phyloP scores from a whole-genome alignment of 2,113 vertebrate species.

The Vidua macroura region DNA sequence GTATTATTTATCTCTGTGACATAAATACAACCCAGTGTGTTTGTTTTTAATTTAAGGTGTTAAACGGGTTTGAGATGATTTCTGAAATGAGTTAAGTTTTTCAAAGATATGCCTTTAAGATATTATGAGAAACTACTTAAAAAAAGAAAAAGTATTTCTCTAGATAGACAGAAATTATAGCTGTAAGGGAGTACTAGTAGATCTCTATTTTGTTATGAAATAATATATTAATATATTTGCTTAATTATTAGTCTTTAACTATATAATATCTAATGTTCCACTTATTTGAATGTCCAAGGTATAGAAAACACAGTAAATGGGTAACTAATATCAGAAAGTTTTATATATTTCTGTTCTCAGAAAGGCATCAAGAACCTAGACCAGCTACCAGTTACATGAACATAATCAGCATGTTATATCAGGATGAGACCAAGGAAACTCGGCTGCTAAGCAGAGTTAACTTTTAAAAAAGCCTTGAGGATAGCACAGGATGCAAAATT shows the following conservation, averaged over 20 bases:
- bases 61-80: not conserved
- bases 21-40: not conserved
- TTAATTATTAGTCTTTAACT: not conserved
- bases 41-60: not conserved
- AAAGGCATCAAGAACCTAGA: not conserved
- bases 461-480: not conserved
- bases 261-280: not conserved
- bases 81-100: not conserved
- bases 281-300: not conserved
- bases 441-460: not conserved
- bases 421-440: not conserved
- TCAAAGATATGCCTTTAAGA: not conserved
- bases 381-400: not conserved
- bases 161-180: not conserved
- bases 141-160: not conserved
- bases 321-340: not conserved
- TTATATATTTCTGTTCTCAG: not conserved
- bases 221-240: not conserved
- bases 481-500: not conserved
- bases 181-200: not conserved
- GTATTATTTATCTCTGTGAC: not conserved
- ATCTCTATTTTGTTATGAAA: not conserved
- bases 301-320: not conserved
- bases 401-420: not conserved
- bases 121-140: not conserved